Evolutionary conservation across 1,140 invertebrate genomes (phyloP), one percentile per base, ranked within the genome.

Genomic region (Drosophila rufa): DNA sequence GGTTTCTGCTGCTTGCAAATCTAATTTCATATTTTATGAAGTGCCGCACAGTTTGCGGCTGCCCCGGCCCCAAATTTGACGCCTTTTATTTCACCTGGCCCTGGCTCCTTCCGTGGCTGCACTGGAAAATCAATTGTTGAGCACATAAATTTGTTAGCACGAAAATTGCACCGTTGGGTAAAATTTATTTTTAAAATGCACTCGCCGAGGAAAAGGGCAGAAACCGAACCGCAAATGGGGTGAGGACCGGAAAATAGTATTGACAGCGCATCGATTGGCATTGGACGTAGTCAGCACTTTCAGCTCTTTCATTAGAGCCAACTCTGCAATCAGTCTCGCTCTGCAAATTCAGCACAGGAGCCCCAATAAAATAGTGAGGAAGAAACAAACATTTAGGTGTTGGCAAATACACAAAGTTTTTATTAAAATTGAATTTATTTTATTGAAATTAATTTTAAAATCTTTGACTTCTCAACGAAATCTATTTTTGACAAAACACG

Each of bases 21-120:
- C 84, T 87, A 87, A 87, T 87, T 87, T 87, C 84, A 87, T 87
- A 87, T 87, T 87, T 87, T 90, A 89, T 89, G 84, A 89, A 89
- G 85, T 89, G 84, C 64, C 69, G 76, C 67, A 70, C 50, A 45
- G 61, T 64, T 70, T 66, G 57, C 50, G 33, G 62, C 50, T 38
- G 46, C 58, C 58, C 51, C 42, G 9, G 65, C 43, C 57, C n/a
- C 30, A 55, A 55, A 60, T 75, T 68, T 64, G 48, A 65, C 75
- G 64, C 75, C 75, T 79, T 75, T 75, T 79, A 79, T 80, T 77
- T 89, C 79, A 80, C 80, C 84, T 84, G 73, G 61, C 65, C 73
- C 69, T 55, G 85, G 69, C 33, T 48, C 51, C 56, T 60, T 42
- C 64, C 58, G 67, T 65, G 69, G 76, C 82, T 89, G 80, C 82